Base-by-base conservation (phyloP, 2,888 invertebrate genomes). In the Argyresthia albistria region DNA sequence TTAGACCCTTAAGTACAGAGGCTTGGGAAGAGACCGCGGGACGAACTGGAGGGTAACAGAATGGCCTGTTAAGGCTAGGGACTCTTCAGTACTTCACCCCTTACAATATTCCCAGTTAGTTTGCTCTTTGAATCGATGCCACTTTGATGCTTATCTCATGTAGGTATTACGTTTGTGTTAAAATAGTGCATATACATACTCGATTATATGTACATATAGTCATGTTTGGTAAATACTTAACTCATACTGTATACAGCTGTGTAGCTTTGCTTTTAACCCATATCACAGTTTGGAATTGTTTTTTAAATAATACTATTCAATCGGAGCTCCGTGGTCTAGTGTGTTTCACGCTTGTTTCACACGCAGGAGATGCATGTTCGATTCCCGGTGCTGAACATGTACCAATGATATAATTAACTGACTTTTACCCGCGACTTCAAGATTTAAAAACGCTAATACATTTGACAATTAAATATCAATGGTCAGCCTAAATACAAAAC, bases 1-100 rank as follows among this genome's bases (percentile, higher is more conserved):
- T 83, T 81, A 81, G 71, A 75, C 75, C 73, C 70, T 81, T 81
- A 80, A 78, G 74, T 76, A 76, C 77, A 80, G 77, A 73, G 69
- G 66, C 69, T 39, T 8, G 10, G n/a, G 39, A 9, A 9, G 39
- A 9, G 39, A n/a, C 39, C 10, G n/a, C 39, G 25, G 25, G 46
- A 14, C 46, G 35, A 9, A n/a, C 46, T 11, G 16, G 11, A 35
- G 46, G 37, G 36, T 35, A 47, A 35, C 8, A 11, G 35, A 47
- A 10, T n/a, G 37, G 14, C 9, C 10, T 39, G n/a, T 39, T 39
- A 9, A 39, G 9, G 3, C 10, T n/a, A 8, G 39, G 8, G n/a
- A 39, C 4, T 39, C 39, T 11, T 7, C 36, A 7, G 10, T 3
- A 39, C 39, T 39, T 39, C n/a, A 39, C 8, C n/a, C 39, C 9